Evolutionary conservation across 2,113 vertebrate species (phyloP), one percentile per base, ranked within the genome.

Genomic region (Dascyllus trimaculatus): DNA sequence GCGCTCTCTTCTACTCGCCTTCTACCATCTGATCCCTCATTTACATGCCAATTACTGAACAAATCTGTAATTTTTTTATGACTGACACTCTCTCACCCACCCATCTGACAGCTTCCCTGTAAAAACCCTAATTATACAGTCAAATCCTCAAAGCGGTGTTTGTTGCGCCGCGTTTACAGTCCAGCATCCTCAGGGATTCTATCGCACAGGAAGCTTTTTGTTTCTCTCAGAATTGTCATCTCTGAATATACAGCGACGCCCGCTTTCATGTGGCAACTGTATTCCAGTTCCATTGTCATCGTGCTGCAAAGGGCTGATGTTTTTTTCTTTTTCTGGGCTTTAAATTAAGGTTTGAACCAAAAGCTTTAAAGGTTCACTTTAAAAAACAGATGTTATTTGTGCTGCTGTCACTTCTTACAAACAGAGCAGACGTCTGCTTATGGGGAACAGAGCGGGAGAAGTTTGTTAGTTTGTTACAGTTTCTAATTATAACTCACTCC

Each of bases 91-190:
- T 75, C 56, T 79, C 70, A 67, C 68, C 80, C 77, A 26, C 75
- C 66, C 73, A 63, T 82, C 76, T 80, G 85, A 80, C 81, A 76
- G 53, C 64, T 74, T 80, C 51, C 57, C 54, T 63, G 62, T 74
- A 85, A 88, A 90, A 88, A 85, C 84, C 73, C 69, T 85, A 86
- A 90, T 91, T 86, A 93, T 77, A 81, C 70, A 81, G 68, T 65
- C 24, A 62, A 65, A 89, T 86, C 83, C 73, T 88, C 64, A 78
- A 68, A 81, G 71, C 56, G 29, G 75, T 65, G 35, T 74, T 84
- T 78, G 61, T 73, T 25, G 15, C 59, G 45, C 58, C 53, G 51
- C 14, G 3, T 75, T 73, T 85, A 45, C 52, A 17, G 17, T 57
- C 68, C 51, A 24, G 58, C 48, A 51, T 70, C 74, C 58, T 72